A percentile compares a stretch with the other conserved stretches of the same genome.
Evolutionary conservation across 2,888 invertebrate species (phyloP).

Genomic region (Dendrolimus pini): DNA sequence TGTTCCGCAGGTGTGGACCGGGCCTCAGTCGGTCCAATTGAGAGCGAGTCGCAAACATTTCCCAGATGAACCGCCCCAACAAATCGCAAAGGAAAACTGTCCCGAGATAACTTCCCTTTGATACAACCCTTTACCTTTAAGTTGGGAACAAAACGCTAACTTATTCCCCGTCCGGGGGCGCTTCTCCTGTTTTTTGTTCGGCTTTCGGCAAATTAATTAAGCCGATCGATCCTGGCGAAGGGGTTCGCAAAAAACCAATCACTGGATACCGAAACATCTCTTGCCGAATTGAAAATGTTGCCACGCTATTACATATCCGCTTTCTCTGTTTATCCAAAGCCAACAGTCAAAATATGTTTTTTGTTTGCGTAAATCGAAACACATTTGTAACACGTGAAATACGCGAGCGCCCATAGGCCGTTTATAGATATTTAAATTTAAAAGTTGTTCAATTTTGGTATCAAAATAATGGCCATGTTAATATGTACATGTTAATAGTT

Average conservation of each 20-base stretch:
- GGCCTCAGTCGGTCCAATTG: background rate
- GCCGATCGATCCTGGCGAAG: background rate
- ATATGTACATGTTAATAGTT: too few relatives aligned
- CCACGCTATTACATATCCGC: background rate
- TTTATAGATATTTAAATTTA: too few relatives aligned
- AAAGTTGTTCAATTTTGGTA: too few relatives aligned
- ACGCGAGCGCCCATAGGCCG: too few relatives aligned
- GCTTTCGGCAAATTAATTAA: background rate
- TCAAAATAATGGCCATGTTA: too few relatives aligned
- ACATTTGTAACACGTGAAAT: too few relatives aligned
- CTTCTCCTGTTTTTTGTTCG: background rate
- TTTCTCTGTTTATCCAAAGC: background rate
- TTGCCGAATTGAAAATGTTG: background rate
- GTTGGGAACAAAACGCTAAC: background rate
- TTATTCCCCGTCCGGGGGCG: background rate
- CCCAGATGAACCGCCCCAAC: background rate
- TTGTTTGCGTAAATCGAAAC: too few relatives aligned
- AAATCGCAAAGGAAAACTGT: background rate
- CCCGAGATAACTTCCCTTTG: background rate
- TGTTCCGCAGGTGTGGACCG: background rate
- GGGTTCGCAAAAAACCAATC: background rate
- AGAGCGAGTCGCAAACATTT: background rate
- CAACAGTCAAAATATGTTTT: too few relatives aligned
- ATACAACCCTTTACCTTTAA: background rate
- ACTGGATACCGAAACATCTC: background rate